Base-by-base conservation (phyloP, 2,797 vertebrate species). In the Stomatorhinus walkeri region DNA sequence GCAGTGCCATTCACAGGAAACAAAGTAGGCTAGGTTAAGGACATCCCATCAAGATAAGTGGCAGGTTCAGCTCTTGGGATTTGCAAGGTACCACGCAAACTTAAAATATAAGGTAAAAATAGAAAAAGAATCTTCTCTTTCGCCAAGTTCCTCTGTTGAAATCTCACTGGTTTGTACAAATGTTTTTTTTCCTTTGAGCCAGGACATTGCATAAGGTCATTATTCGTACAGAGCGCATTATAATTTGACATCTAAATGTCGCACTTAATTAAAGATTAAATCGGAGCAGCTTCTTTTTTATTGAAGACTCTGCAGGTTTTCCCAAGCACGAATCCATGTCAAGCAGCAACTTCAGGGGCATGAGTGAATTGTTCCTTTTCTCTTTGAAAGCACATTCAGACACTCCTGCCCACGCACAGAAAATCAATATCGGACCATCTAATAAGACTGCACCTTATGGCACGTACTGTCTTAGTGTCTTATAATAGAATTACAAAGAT, bases 391-490 rank as follows among this genome's bases (percentile, higher is more conserved):
- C 51, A 85, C 81, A 28, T 51, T 86, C 51, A 28, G 46, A 1
- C 51, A 87, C 32, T 87, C 52, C n/a, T 40, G 85, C 85, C 28
- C 84, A 85, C 22, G 12, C 51, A 56, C 19, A 87, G 54, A 87
- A 87, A 87, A 87, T 87, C 85, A 40, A 87, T 87, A 87, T 2
- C 54, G 19, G 54, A 4, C 52, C 54, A 87, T 87, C 54, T 87
- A 87, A 59, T 87, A 87, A 40, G 32, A 59, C 54, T 43, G 32
- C 85, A 61, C 54, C 54, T 87, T 9, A 59, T 59, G 52, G 52
- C 85, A 59, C 61, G 36, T 59, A 59, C 85, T 87, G 28, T 87
- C 48, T 85, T 85, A 36, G 84, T 0, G 36, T 59, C 52, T 36
- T 19, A 59, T 36, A 87, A 59, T n/a, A 87, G 8, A 87, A 61